Evolutionary conservation across 1,140 invertebrate species (phyloP), one percentile per base, ranked within the genome.

Genomic region (Eriosoma lanigerum): DNA sequence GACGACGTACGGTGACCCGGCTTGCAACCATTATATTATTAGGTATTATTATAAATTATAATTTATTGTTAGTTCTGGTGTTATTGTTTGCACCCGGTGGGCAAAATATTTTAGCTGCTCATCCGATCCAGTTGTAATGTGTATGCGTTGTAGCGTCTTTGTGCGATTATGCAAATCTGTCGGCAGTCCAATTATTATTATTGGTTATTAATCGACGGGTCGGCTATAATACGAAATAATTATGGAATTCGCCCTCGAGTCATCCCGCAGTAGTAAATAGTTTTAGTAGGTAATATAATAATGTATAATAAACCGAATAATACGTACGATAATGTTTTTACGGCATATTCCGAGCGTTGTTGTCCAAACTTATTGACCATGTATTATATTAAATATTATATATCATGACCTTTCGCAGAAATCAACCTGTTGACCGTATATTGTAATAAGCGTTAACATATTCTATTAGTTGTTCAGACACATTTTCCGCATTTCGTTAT

Each of bases 341-440:
- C 8, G 32, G 32, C 8, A 38, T 38, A 38, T 26, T 9, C 0
- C 19, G 8, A 9, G 9, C 10, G 32, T 38, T 4, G 12, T n/a
- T n/a, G 19, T 38, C 29, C 32, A 19, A 66, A 38, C 15, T 2
- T 1, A 17, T 66, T 21, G 60, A 6, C 60, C 29, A 19, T 8
- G 26, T 24, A 10, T n/a, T 38, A 38, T 38, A 38, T 38, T 38
- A 38, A n/a, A n/a, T 64, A 44, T 38, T 38, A 19, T 19, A 46
- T n/a, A n/a, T n/a, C 64, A 46, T 68, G 64, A 68, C 64, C 64
- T 68, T 32, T 46, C 38, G 38, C 38, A 68, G 64, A 21, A 10
- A 46, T 13, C 44, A 24, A 68, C 64, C 38, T 24, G 64, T 68
- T 68, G 38, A 46, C 38, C 12, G 24, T 68, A 44, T 68, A 3